Conservation (phyloP, 2,888 invertebrate species). For the Drosophila pseudotalamancana region DNA sequence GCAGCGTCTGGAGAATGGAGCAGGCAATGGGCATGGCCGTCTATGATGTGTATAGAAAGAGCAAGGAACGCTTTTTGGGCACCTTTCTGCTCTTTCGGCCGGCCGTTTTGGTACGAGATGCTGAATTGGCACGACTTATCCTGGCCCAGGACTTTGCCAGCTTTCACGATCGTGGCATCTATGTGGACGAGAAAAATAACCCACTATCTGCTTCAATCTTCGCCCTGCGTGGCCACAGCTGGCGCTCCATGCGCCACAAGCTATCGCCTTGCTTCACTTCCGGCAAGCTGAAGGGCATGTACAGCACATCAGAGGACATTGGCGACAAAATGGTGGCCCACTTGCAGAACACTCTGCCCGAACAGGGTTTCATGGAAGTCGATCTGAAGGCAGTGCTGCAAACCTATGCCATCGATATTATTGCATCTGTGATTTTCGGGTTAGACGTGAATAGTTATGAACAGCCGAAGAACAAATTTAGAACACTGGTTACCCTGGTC, state of each 20-base stretch:
- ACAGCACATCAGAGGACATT: conserved; percentile 86
- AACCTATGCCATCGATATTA: conserved; percentile 84
- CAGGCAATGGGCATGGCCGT: conserved; percentile 87
- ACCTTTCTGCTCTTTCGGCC: conserved; percentile 87
- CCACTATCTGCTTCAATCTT: conserved; percentile 86
- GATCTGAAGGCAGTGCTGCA: conserved; percentile 83
- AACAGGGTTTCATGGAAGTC: conserved; percentile 81
- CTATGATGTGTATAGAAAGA: conserved; percentile 86
- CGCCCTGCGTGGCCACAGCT: conserved; percentile 84
- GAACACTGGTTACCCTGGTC: conserved; percentile 48
- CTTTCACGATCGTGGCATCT: conserved; percentile 88
- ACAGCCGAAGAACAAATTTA: conserved; percentile 81
- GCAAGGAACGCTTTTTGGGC: conserved; percentile 85
- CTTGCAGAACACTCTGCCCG: conserved; percentile 78
- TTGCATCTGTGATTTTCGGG: conserved; percentile 84
- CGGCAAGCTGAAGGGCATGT: conserved; percentile 88
- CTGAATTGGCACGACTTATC: conserved; percentile 86
- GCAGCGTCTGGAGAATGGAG: conserved; percentile 85
- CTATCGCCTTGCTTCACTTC: conserved; percentile 88
- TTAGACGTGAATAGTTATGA: conserved; percentile 82
- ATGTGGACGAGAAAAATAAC: conserved; percentile 86
- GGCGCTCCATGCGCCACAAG: conserved; percentile 87
- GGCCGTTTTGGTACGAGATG: conserved; percentile 87
- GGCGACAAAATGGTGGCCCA: conserved; percentile 85
- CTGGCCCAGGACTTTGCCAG: conserved; percentile 87